Percentiles rank a stretch among this genome's conserved stretches.
These are phyloP conservation scores for Augiades crinisus DNA, from an alignment of 2,888 invertebrate genomes.

Conservation along the genomic window DNA sequence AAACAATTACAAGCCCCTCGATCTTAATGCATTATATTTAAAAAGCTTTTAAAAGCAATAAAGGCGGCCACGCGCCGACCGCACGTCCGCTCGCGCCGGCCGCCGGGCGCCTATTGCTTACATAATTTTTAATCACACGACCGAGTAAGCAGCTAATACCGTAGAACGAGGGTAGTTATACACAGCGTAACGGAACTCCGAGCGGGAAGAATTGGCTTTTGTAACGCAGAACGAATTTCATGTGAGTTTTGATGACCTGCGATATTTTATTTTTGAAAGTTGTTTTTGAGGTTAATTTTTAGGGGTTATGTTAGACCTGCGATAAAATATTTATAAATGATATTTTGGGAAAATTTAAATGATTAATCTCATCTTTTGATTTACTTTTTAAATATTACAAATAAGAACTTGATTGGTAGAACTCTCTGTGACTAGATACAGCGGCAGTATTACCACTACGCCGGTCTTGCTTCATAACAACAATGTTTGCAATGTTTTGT, in stretches of 20 bases:
- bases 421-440: too few relatives aligned
- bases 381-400: too few relatives aligned
- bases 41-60: constrained; percentile 63
- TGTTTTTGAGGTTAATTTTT: too few relatives aligned
- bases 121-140: constrained; percentile 81
- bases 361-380: too few relatives aligned
- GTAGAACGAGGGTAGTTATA: constrained; percentile 54
- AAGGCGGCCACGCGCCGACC: constrained; percentile 53
- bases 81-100: constrained; percentile 47
- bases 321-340: too few relatives aligned
- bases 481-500: too few relatives aligned
- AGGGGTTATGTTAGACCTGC: too few relatives aligned
- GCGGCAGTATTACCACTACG: too few relatives aligned
- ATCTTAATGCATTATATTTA: constrained; percentile 50
- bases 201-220: constrained; percentile 45
- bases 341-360: too few relatives aligned
- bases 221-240: constrained; percentile 48
- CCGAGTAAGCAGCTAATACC: constrained; percentile 77
- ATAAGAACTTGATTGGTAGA: too few relatives aligned
- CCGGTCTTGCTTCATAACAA: too few relatives aligned
- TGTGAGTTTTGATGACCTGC: constrained; percentile 42
- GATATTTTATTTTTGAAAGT: too few relatives aligned
- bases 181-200: constrained; percentile 41
- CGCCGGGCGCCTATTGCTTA: constrained; percentile 47
- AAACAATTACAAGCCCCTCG: constrained; percentile 27